Base-by-base conservation (phyloP, 35 echinoderm and acorn worm genomes). In the Apostichopus parvimensis region DNA sequence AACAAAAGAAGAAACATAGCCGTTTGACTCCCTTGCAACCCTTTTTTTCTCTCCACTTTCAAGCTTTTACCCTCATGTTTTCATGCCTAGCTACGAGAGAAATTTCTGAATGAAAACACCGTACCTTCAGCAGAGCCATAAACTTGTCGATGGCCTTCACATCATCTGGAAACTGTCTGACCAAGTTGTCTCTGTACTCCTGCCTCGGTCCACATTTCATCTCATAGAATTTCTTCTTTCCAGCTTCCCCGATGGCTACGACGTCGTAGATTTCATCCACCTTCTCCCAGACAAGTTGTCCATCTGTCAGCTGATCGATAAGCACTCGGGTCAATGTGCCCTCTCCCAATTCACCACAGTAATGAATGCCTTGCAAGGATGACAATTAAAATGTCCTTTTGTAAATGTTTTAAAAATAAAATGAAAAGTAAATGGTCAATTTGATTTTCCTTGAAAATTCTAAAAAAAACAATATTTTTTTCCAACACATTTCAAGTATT, bases 221-320 rank as follows among this genome's bases (percentile, higher is more conserved):
- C 8, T 92, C 79, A 73, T 92, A 99, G 56, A 70, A 54, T 21
- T 78, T 66, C 70, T 98, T 84, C 9, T 93, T 82, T 5, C 93
- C 89, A 15, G 53, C 70, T 72, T 99, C 79, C 10, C 94, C 94
- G 9, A 99, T 94, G 57, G 89, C 76, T 34, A 99, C 79, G 1
- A 77, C 89, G 84, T 99, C 97, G 90, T 91, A 96, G 62, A 88
- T 93, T 71, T 96, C 87, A 56, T 99, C 93, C 15, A 99, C 59
- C n/a, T 89, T 62, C 5, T 86, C 80, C 95, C 95, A 99, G 8
- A 87, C 56, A 3, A 99, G 85, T 54, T 99, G 95, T 1, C 97
- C 97, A 26, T 99, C 93, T 9, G 97, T 99, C 82, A 99, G 93
- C 54, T 99, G 97, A 83, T 99, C 95, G 1, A 95, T 73, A 24